Evolutionary conservation across 2,888 invertebrate genomes (phyloP).

Genomic region (Hartigia nigra): DNA sequence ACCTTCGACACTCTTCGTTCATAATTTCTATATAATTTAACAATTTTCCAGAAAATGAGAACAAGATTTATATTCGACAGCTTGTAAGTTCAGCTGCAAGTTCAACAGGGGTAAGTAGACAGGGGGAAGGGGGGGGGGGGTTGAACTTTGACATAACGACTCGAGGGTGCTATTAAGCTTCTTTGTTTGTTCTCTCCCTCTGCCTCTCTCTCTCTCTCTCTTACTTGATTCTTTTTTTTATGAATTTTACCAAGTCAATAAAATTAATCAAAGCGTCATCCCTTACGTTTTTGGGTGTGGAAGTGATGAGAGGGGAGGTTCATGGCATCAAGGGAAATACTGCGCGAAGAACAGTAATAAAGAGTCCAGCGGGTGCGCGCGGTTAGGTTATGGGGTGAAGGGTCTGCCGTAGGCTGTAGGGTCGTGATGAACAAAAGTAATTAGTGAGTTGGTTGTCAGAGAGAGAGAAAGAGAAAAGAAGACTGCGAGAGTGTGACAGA

Average conservation of each 20-base stretch:
- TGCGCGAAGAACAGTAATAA: slow-evolving; percentile 20
- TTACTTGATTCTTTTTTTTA: background rate
- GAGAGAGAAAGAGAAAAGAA: slow-evolving; percentile 6
- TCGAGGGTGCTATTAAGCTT: background rate
- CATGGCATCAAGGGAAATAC: slow-evolving; percentile 12
- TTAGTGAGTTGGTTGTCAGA: slow-evolving; percentile 14
- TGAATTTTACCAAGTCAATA: slow-evolving; percentile 12
- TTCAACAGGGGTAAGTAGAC: background rate
- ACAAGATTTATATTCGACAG: background rate
- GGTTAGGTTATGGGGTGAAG: slow-evolving; percentile 21
- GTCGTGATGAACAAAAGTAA: slow-evolving; percentile 25
- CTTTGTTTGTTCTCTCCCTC: background rate
- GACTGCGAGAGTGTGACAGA: background rate
- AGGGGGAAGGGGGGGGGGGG: no score
- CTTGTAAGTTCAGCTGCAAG: background rate
- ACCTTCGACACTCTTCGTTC: background rate
- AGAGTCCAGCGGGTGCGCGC: slow-evolving; percentile 16
- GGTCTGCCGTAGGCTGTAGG: slow-evolving; percentile 10
- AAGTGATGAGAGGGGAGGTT: background rate
- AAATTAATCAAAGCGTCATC: slow-evolving; percentile 23
- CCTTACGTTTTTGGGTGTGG: slow-evolving; percentile 6
- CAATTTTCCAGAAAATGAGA: background rate
- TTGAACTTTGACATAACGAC: background rate
- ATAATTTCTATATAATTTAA: background rate
- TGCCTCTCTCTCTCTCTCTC: slow-evolving; percentile 3